Evolutionary conservation across 2,888 invertebrate species (phyloP), one percentile per base, ranked within the genome.

Genomic region (Scrobipalpa costella): DNA sequence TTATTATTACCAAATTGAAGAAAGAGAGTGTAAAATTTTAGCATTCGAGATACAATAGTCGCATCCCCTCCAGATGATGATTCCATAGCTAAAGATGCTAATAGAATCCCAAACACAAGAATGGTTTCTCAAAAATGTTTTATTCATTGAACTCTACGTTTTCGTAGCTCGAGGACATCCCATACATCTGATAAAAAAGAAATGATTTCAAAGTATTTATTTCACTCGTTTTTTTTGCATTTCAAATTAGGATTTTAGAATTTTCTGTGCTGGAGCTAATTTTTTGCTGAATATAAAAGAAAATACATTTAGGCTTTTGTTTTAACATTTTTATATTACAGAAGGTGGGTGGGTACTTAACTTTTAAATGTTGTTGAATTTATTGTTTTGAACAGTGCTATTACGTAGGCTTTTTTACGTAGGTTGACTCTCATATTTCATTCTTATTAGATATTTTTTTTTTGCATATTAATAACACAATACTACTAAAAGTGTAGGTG

Each of bases 241-340:
- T 84, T 79, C 78, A 83, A 83, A 84, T 81, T 70, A 72, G 71
- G 67, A 78, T 74, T 76, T 82, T 80, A 78, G 78, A 79, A 80
- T 81, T 80, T 77, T 73, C 13, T 44, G n/a, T 44, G 6, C 15
- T 27, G 27, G 27, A 27, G 27, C 27, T 27, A 27, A 27, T 27
- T 27, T 27, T 27, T 27, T 27, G 27, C 27, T 5, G 27, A 27
- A 27, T 27, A 27, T 3, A 27, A 27, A 27, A 27, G 27, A 27
- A 27, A 27, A 27, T 27, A 27, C 27, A 27, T 27, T 27, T 27
- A 27, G 27, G 27, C 27, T 3, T 5, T 27, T 27, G 27, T 27
- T 27, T 27, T 5, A 27, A 5, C 27, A 5, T 27, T 27, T 27
- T 27, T 27, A 27, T 27, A 3, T 27, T 27, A 27, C 27, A 27